Conservation (phyloP, 2,888 invertebrate species). For the Euplagia quadripunctaria region DNA sequence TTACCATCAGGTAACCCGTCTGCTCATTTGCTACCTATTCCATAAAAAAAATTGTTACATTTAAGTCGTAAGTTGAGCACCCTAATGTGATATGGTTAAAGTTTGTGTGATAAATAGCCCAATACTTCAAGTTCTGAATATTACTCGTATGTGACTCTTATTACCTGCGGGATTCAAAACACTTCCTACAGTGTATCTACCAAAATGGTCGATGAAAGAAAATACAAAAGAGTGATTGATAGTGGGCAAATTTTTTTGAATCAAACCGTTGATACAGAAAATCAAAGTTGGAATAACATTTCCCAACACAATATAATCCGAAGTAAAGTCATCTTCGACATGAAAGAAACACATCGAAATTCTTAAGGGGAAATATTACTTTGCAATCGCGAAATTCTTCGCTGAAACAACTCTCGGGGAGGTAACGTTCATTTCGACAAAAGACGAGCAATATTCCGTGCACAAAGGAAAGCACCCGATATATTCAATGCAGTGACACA, state of each 20-base stretch:
- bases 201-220: not conserved
- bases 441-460: conserved; percentile 86
- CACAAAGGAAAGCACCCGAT: conserved; percentile 86
- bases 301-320: conserved; percentile 78
- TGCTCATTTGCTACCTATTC: no score
- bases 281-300: conserved; percentile 73
- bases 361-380: conserved; percentile 87
- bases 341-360: conserved; percentile 86
- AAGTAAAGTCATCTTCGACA: conserved; percentile 84
- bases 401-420: conserved; percentile 85
- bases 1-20: no score
- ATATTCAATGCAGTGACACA: conserved; percentile 88
- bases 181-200: not conserved
- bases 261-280: conserved; percentile 66
- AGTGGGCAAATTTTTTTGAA: conserved; percentile 47
- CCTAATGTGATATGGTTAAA: no score
- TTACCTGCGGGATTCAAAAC: not conserved
- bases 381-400: conserved; percentile 86
- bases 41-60: no score
- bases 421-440: conserved; percentile 86
- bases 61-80: not conserved
- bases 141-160: no score
- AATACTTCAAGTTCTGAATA: no score
- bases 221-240: conserved; percentile 50
- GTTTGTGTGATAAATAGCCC: no score